Evolutionary conservation across 2,888 invertebrate species (phyloP).

Genomic region (Drosophila robusta): DNA sequence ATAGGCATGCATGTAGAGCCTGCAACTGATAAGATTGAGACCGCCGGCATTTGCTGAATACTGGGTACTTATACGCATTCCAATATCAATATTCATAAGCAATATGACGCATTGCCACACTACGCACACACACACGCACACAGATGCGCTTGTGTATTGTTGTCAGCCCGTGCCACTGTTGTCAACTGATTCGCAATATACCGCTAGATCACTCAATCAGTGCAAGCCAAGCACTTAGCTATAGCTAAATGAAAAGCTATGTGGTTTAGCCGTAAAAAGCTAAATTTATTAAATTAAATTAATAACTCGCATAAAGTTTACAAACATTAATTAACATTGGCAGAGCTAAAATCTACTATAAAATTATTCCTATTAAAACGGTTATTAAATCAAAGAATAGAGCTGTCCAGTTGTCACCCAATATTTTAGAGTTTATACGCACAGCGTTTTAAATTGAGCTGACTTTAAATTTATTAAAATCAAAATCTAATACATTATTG

Average conservation of each 20-base stretch:
- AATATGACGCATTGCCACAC: constrained; percentile 29
- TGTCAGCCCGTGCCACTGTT: constrained; percentile 19
- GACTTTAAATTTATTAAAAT: no score
- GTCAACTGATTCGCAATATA: constrained; percentile 32
- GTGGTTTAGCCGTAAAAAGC: no score
- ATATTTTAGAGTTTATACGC: no score
- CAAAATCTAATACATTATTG: no score
- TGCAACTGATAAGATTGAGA: constrained; percentile 27
- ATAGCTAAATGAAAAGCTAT: background rate
- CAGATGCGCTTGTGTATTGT: background rate
- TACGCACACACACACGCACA: background rate
- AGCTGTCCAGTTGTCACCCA: no score
- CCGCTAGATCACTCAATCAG: constrained; percentile 10
- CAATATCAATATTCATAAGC: constrained; percentile 28
- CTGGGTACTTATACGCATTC: background rate
- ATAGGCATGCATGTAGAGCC: background rate
- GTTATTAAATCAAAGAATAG: no score
- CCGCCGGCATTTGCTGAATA: constrained; percentile 1
- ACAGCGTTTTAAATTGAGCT: no score
- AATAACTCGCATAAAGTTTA: no score
- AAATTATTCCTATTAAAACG: no score
- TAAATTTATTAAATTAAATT: no score
- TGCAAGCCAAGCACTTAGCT: constrained; percentile 7
- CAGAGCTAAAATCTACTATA: no score
- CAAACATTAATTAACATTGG: no score